phyloP scores from a whole-genome alignment of 1,140 invertebrate species.

The Dryas iulia region DNA sequence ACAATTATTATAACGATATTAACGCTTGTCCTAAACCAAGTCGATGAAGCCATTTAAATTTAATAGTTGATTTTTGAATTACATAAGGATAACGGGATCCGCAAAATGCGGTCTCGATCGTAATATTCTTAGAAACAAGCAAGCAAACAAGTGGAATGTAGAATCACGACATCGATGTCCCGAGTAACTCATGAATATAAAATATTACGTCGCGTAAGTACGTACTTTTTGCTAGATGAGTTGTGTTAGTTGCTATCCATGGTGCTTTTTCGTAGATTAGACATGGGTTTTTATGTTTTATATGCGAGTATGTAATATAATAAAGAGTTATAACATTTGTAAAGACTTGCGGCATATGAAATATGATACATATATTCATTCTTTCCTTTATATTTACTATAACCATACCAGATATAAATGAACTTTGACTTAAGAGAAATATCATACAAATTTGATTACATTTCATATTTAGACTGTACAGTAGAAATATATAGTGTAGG shows the following conservation, averaged over 20 bases:
- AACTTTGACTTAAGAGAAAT: too few species aligned
- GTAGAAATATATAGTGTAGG: background rate
- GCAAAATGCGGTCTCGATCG: slow-evolving; percentile 33
- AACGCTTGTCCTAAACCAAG: too few species aligned
- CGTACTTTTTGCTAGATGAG: slow-evolving; percentile 20
- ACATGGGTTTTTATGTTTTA: background rate
- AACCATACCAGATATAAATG: too few species aligned
- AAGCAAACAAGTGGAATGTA: slow-evolving; percentile 49
- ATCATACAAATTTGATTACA: too few species aligned
- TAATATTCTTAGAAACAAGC: slow-evolving; percentile 55
- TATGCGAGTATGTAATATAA: background rate
- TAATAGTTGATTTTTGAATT: slow-evolving; percentile 15
- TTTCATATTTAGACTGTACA: background rate
- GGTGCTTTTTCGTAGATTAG: background rate
- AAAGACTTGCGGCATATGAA: too few species aligned
- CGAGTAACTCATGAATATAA: slow-evolving; percentile 56
- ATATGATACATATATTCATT: too few species aligned
- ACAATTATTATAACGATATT: too few species aligned
- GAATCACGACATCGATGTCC: slow-evolving; percentile 52
- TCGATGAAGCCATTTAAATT: background rate
- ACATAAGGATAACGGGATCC: slow-evolving; percentile 38
- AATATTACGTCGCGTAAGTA: slow-evolving; percentile 36
- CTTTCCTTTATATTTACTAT: too few species aligned
- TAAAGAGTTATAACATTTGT: background rate
- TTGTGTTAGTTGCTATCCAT: slow-evolving; percentile 8